Evolutionary conservation across 2,797 vertebrate species (phyloP).

Genomic region (Coccyzus lansbergi): DNA sequence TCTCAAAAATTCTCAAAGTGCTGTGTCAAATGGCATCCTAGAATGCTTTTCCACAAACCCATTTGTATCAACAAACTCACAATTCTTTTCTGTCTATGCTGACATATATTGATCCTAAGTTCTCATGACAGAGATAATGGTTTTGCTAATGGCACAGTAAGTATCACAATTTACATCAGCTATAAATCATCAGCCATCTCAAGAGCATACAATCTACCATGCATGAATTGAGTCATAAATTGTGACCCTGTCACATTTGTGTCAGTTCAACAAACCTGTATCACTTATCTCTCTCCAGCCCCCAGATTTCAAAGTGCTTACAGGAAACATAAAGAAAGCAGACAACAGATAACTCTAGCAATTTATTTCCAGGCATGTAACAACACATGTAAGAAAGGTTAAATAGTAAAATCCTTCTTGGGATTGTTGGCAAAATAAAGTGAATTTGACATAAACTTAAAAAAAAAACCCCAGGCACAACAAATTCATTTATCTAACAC

Average conservation of each 20-base stretch:
- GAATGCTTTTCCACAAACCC: not conserved
- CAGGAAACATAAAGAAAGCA: not conserved
- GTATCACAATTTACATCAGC: conserved; percentile 41
- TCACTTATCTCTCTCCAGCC: not conserved
- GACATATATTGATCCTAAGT: conserved; percentile 29
- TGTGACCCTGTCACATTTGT: conserved; percentile 2
- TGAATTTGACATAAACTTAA: not conserved
- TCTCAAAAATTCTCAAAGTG: not conserved
- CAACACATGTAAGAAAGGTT: conserved; percentile 37
- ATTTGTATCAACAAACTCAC: not conserved
- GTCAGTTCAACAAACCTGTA: not conserved
- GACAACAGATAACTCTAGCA: not conserved
- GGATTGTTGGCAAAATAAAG: not conserved
- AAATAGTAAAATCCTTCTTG: not conserved
- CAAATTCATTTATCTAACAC: not conserved
- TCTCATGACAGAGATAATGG: conserved; percentile 25
- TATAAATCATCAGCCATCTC: conserved; percentile 38
- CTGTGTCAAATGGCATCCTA: not conserved
- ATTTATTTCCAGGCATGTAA: conserved; percentile 42
- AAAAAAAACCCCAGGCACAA: not conserved
- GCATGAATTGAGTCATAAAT: conserved; percentile 42
- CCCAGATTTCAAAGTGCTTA: not conserved
- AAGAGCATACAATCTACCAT: conserved; percentile 24
- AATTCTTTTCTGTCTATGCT: conserved; percentile 11
- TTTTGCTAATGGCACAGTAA: conserved; percentile 58